These are phyloP conservation scores for Panzeria rudis DNA, from an alignment of 2,888 invertebrate genomes.

Conservation along the genomic window DNA sequence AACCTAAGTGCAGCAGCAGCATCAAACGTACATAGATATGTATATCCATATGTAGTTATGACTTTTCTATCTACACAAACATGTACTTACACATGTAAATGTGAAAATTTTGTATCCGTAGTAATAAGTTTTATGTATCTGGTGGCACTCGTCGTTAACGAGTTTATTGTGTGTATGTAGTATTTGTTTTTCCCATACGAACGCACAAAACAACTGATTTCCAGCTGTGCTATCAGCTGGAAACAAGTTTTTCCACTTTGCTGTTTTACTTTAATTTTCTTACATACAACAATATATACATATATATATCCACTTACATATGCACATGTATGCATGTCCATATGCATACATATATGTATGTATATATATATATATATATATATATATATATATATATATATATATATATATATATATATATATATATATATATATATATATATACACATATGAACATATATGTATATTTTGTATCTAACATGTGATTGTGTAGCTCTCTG, in stretches of 20 bases:
- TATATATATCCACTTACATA: neutral
- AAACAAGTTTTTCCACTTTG: constrained; percentile 72
- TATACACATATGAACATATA: neutral
- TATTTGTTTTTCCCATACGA: constrained; percentile 40
- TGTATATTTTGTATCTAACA: neutral
- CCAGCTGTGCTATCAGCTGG: constrained; percentile 73
- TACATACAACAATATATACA: constrained; percentile 5
- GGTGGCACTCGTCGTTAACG: constrained; percentile 11
- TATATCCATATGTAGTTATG: neutral
- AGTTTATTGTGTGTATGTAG: constrained; percentile 41
- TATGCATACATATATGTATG: neutral
- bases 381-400: neutral
- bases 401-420: neutral
- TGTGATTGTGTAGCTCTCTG: neutral
- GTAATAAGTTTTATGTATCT: constrained; percentile 42
- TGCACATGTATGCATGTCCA: neutral
- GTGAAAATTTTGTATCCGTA: constrained; percentile 22
- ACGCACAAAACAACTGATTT: constrained; percentile 70
- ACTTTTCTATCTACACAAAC: neutral
- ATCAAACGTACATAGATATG: neutral
- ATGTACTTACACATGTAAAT: neutral
- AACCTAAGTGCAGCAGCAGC: neutral
- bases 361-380: neutral
- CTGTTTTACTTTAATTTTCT: constrained; percentile 59
- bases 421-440: neutral